Base-by-base conservation (phyloP, 2,113 vertebrate genomes). In the Ciconia stormi region DNA sequence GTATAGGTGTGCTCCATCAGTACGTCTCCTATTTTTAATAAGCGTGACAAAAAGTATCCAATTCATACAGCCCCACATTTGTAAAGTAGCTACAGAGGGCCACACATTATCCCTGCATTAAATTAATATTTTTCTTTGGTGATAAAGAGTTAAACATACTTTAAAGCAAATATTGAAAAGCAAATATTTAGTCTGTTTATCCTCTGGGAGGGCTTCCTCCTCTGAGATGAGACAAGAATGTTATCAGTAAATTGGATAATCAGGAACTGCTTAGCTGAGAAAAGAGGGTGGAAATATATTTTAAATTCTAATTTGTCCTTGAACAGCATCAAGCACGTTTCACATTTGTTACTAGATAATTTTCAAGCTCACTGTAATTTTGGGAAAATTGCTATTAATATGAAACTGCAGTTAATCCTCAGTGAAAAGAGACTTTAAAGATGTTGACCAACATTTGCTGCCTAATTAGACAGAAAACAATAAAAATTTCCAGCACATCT, bases 161-260 rank as follows among this genome's bases (percentile, higher is more conserved):
- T 91, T 52, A 85, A 93, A 90, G 38, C 53, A 89, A 95, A 83
- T 92, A 69, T 26, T 91, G 77, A 71, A 81, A 87, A 74, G 65
- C n/a, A 87, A 94, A 77, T 89, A 59, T 73, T 93, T 82, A 44
- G 38, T 78, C 44, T 93, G 62, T 93, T 96, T 95, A 90, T 80
- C 78, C 78, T 90, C 25, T 82, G 91, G 78, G 93, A 96, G n/a
- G 55, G 18, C 55, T 95, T 93, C 42, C 42, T 93, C 91, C 87
- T 94, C 93, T 83, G 93, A 96, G 84, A 96, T 73, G 84, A 95
- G 38, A 62, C 55, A 69, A 91, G 70, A 90, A 97, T 91, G 42
- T 86, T 96, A 93, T 91, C 93, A 88, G 78, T 95, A 95, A 96
- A 88, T 94, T 94, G 93, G 94, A 95, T 95, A 95, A 95, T 97